Conservation (phyloP, 30 jellyfish, hydroid and myxozoan genomes). For the Catostylus mosaicus region DNA sequence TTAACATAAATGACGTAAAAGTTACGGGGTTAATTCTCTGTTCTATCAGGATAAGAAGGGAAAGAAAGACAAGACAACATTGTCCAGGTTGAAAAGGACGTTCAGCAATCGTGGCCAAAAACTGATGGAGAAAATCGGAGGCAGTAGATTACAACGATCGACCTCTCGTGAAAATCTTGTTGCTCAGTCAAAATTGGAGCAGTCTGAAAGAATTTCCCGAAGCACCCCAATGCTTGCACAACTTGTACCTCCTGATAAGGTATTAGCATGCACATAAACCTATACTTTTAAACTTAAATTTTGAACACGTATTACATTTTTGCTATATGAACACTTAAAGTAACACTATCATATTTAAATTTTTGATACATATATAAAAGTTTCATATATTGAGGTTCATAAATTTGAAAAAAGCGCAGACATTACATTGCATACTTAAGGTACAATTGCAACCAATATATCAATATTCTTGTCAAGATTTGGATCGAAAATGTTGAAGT, state of each 20-base stretch:
- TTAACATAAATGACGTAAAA: neutral
- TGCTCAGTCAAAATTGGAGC: constrained; percentile 81
- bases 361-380: no score
- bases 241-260: constrained; percentile 76
- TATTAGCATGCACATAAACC: constrained; percentile 43
- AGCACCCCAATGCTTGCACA: constrained; percentile 99
- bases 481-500: no score
- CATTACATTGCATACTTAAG: no score
- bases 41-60: constrained; percentile 82
- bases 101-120: constrained; percentile 98
- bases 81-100: constrained; percentile 94
- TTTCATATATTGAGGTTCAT: no score
- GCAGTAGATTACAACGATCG: constrained; percentile 92
- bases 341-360: no score
- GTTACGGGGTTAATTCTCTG: constrained; percentile 51
- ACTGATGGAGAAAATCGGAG: constrained; percentile 94
- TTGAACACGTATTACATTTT: no score
- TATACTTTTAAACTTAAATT: constrained; percentile 2
- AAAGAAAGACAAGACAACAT: constrained; percentile 87
- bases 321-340: no score
- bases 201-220: constrained; percentile 92
- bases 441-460: no score
- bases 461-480: no score
- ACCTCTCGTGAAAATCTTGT: constrained; percentile 94
- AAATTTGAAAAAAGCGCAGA: no score